Evolutionary conservation across 2,113 vertebrate species (phyloP), one percentile per base, ranked within the genome.

Genomic region (Dunckerocampus dactyliophorus): DNA sequence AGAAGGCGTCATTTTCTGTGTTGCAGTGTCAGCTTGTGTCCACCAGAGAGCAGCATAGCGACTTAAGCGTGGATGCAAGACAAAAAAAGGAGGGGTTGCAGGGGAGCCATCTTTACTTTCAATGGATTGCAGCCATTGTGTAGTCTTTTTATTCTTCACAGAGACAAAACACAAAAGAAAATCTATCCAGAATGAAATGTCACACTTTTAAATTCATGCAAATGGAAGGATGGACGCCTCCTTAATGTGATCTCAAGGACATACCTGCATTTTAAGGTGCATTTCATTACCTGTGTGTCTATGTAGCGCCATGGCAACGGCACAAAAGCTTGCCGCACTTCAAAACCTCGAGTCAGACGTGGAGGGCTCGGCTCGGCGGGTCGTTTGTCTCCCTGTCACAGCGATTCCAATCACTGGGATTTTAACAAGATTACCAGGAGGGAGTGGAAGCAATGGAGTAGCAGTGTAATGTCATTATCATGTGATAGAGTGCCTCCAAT

Each of bases 341-440:
- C 39, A 68, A 71, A 71, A 67, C 67, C 61, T 62, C 59, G 54
- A 69, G 62, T 51, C 63, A 64, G 73, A 55, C n/a, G 14, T 17
- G 22, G 22, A 55, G 53, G 64, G 28, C 70, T 71, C 14, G 10
- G 68, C 74, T 69, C 55, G 62, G 51, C 16, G 1, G 50, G 59
- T 46, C 83, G 79, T 86, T 76, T 34, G 71, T 83, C 80, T 83
- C 71, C 45, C 73, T 87, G 85, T 86, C 86, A 80, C 75, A n/a
- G 75, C 19, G 75, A 77, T 74, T 77, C 80, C 81, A 79, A 86
- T 85, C 85, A 85, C 77, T 48, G 59, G 50, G 79, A 82, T 81
- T 74, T 75, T 87, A 90, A 90, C 82, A 78, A 81, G 85, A 88
- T 89, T 89, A 88, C 67, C 10, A 19, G 48, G 65, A 82, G 77